Evolutionary conservation across 1,140 invertebrate species (phyloP).

Genomic region (Drosophila sulfurigaster): DNA sequence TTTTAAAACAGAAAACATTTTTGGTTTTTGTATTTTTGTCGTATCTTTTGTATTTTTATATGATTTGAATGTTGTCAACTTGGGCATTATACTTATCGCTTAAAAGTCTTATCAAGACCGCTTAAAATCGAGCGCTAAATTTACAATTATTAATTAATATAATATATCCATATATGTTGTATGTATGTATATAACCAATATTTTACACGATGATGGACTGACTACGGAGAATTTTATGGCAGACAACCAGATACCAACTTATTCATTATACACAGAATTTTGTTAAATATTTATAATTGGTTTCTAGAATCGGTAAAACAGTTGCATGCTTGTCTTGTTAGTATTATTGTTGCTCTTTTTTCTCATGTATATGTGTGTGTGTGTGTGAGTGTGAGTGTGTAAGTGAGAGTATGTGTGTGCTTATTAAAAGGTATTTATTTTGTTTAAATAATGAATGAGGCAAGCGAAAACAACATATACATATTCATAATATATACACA

Average conservation of each 20-base stretch:
- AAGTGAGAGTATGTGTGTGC: conserved; percentile 11
- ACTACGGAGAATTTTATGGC: conserved; percentile 69
- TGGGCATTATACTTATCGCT: conserved; percentile 58
- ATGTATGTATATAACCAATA: conserved; percentile 54
- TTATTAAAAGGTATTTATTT: conserved; percentile 36
- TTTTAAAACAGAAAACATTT: conserved; percentile 77
- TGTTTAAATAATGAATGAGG: conserved; percentile 48
- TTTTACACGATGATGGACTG: conserved; percentile 80
- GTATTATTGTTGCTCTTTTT: conserved; percentile 10
- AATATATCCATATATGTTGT: conserved; percentile 18
- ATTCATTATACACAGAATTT: conserved; percentile 65
- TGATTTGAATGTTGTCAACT: conserved; percentile 64
- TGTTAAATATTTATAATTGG: conserved; percentile 45
- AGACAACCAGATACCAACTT: conserved; percentile 77
- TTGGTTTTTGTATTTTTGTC: conserved; percentile 31
- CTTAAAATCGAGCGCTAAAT: conserved; percentile 79
- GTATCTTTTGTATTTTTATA: conserved; percentile 32
- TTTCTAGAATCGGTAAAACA: conserved; percentile 12
- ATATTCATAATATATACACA: conserved; percentile 48
- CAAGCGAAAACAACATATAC: conserved; percentile 46
- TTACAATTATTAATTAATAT: conserved; percentile 64
- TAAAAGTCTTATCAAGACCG: conserved; percentile 81
- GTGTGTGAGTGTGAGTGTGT: conserved; percentile 5
- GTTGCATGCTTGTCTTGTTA: conserved; percentile 8
- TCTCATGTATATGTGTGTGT: neutral